phyloP scores from a whole-genome alignment of 2,113 vertebrate genomes.

The Eira barbara region DNA sequence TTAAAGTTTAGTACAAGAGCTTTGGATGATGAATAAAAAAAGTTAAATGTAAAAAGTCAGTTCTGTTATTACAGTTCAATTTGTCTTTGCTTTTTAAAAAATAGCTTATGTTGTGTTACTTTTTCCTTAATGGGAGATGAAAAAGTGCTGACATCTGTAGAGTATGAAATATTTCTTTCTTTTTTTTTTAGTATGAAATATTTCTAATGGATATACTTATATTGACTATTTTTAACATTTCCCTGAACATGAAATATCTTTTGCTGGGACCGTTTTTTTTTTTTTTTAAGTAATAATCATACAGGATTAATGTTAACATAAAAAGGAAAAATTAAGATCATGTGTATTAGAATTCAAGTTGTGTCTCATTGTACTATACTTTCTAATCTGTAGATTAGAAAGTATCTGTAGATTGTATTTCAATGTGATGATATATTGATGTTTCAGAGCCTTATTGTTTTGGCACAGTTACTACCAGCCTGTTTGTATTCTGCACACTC shows the following conservation, averaged over 20 bases:
- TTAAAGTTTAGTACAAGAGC: neutral
- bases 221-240: neutral
- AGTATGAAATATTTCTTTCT: neutral
- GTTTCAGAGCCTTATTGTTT: neutral
- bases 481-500: neutral
- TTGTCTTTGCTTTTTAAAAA: neutral
- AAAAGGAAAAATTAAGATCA: constrained; percentile 5
- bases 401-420: neutral
- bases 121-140: neutral
- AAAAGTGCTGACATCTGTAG: neutral
- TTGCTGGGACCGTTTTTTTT: neutral
- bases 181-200: neutral
- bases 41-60: neutral
- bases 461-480: neutral
- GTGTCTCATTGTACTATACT: neutral
- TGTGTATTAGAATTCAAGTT: neutral
- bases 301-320: neutral
- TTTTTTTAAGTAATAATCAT: neutral
- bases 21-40: neutral
- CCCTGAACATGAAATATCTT: neutral
- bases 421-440: neutral
- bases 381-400: neutral
- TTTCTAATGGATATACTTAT: neutral
- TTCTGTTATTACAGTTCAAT: neutral
- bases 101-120: neutral